Evolutionary conservation across 2,888 invertebrate genomes (phyloP), one percentile per base, ranked within the genome.

Genomic region (Oligia latruncula): DNA sequence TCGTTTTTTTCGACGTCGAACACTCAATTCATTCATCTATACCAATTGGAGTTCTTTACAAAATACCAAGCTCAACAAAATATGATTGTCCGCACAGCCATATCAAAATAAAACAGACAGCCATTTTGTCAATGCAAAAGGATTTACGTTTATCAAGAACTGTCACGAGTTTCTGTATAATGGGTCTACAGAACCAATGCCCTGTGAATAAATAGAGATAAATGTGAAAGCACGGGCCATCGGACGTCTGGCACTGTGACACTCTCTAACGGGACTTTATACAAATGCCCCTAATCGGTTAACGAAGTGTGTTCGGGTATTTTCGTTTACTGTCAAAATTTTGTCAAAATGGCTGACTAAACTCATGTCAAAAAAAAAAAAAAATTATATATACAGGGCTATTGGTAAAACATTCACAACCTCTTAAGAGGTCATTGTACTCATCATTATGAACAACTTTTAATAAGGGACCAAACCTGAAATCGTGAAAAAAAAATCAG

Each of bases 81-180:
- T 80, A 71, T 46, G 15, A 72, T 62, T 65, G 35, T 68, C 9
- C 49, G 8, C 65, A 65, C 60, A 55, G 13, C 35, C 67, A 40
- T 85, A 74, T 75, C 74, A 58, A 82, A 86, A 82, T 78, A 82
- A 58, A 78, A 58, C 74, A 78, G 40, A 1, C 40, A 49, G 62
- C 60, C 74, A 70, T 72, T 86, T 86, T 86, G 84, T 82, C 82
- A 71, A 60, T 71, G 82, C 68, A 77, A 83, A 83, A 82, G 66
- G 83, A 73, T 85, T 83, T 83, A 77, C 60, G n/a, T 85, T 83
- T 85, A 83, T 83, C 86, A 85, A 83, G 86, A 71, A 58, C 64
- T 60, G 86, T 70, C 83, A 70, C 71, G 68, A 66, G 23, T 78
- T 62, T 40, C 71, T 23, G 11, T 71, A 85, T 73, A 76, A 76